Base-by-base conservation (phyloP, 1,140 invertebrate species). In the Eupeodes corollae region DNA sequence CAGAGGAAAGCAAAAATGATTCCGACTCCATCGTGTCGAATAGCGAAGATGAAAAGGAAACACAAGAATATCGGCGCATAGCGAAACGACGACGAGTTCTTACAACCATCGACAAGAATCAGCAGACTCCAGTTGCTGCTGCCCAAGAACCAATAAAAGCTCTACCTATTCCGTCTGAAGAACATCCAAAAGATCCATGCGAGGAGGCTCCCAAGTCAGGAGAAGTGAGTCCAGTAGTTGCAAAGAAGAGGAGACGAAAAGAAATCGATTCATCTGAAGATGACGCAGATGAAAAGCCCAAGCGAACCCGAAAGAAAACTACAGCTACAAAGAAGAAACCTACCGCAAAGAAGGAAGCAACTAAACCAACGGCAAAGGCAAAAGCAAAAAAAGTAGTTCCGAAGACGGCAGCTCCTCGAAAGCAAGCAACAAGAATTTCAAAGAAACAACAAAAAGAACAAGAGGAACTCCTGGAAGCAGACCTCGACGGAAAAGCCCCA, bases 11-110 rank as follows among this genome's bases (percentile, higher is more conserved):
- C 42, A 49, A 55, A 12, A 51, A 54, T 2, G 59, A 68, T 44
- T 67, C 62, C 1, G 66, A 68, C 49, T 59, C 59, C 5, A 52
- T 67, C 21, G 62, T 68, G 21, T 61, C 54, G 2, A 59, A 67
- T 42, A 68, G 61, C 39, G 64, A 60, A 11, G 52, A 63, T 16
- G 64, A 68, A 41, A 42, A 48, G 6, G 55, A 61, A 14, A 47
- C 51, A 10, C 46, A 57, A 12, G 58, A 63, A 19, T 56, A 58
- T 34, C 48, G 59, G 1, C 63, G 62, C 12, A 52, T 63, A 21
- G 55, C 55, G 13, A 67, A 67, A 47, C 52, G 63, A 0, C 59
- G 63, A 1, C 46, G 52, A 14, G 30, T 67, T 2, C 33, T 54
- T 16, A 47, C 54, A n/a, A 31, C 40, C 3, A 43, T 41, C 11